Evolutionary conservation across 2,797 vertebrate genomes (phyloP), one percentile per base, ranked within the genome.

Genomic region (Lithobates pipiens): DNA sequence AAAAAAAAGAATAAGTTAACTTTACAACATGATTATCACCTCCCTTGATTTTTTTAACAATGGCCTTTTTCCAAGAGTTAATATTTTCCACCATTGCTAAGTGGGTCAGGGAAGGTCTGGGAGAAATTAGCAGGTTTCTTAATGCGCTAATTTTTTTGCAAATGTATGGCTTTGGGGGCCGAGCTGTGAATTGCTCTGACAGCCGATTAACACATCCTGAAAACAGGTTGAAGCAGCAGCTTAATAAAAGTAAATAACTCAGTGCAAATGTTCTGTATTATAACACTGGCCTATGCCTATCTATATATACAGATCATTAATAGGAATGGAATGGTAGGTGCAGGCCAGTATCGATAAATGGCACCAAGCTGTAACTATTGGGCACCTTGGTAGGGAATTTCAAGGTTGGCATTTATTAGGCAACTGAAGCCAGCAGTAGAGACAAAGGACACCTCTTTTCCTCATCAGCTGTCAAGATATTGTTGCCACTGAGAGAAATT

Each of bases 61-160:
- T 46, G 65, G 77, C 39, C 25, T 32, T 21, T 79, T 79, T 79
- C 77, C 77, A 42, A 79, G 65, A 69, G 77, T 39, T 69, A 36
- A 77, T 68, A 29, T 79, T 69, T 79, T 2, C 39, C 77, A 34
- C 29, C n/a, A 23, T 79, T 79, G 77, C 32, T 79, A 27, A 69
- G 68, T 50, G 27, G 77, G 77, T 79, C 77, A 68, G 10, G n/a
- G 39, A 78, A 65, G 63, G 76, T 78, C 61, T 44, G 23, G 36
- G 77, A 79, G 65, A 79, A 79, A 79, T 79, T 79, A 79, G 77
- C 77, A 79, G 77, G 65, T 10, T 46, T 68, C 65, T 79, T 79
- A 79, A 79, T 79, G 69, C 50, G 77, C 77, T 69, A 79, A 79
- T 79, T 79, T 65, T 32, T 79, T 46, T 79, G 63, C 42, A 79